Evolutionary conservation across 2,797 vertebrate genomes (phyloP), one percentile per base, ranked within the genome.

Genomic region (Lophius americanus): DNA sequence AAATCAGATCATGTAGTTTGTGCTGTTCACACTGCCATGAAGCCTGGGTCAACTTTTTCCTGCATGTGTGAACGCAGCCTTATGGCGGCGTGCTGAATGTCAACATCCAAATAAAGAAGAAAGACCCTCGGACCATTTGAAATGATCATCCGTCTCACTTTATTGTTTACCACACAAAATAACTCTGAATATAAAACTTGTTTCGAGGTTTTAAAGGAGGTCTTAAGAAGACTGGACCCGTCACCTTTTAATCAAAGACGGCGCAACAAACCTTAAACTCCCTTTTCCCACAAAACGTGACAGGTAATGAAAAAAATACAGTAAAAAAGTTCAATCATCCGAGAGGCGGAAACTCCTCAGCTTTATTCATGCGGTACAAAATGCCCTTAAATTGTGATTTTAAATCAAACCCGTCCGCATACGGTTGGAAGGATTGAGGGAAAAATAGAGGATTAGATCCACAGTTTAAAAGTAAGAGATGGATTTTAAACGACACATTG

Each of bases 101-200:
- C 42, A 72, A 55, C 53, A 69, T 60, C 13, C 13, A 49, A 86
- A 81, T 78, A 85, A 88, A 89, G 13, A 61, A 57, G 33, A 38
- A 51, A 62, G 23, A 52, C 63, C 32, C 41, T 59, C 9, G 0
- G 13, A 48, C 51, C 43, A 46, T 51, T 56, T 63, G 43, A 53
- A 68, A 67, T 9, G 41, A 46, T 3, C 5, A 33, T 58, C 6
- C 47, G 6, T 42, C 12, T 69, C 13, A 43, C 32, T 48, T 54
- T 59, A 41, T 37, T 49, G 37, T 69, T 13, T 56, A 36, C 33
- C 7, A 11, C 38, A 60, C 0, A 33, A 37, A 42, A 12, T 13
- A 33, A 55, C 5, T 62, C 5, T 48, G 36, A 59, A 4, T 5
- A 51, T 44, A 2, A 49, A 60, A 38, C 7, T 6, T 48, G 42